A percentile compares a stretch with the other conserved stretches of the same genome.
Conservation (phyloP, 2,113 vertebrate species). For the Rhombomys opimus region DNA sequence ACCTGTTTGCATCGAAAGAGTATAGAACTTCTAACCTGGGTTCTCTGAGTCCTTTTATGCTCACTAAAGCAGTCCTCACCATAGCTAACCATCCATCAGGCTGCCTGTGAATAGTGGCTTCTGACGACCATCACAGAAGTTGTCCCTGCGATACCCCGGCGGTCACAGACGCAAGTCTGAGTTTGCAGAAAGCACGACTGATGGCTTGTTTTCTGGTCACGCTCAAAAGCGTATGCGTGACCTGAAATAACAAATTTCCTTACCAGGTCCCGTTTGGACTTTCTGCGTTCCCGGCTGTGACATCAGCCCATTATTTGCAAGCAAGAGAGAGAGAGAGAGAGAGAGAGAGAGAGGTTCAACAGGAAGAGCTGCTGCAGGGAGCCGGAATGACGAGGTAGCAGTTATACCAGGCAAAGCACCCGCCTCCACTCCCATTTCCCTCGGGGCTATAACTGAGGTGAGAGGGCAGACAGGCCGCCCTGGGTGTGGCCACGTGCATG, state of each 20-base stretch:
- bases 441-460: neutral
- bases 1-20: neutral
- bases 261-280: neutral
- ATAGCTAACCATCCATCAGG: neutral
- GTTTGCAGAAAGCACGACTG: neutral
- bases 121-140: neutral
- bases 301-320: neutral
- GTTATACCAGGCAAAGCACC: neutral
- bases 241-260: neutral
- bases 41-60: neutral
- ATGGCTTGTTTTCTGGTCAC: slow-evolving; percentile 7
- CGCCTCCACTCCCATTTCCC: neutral
- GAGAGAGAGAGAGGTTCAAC: neutral
- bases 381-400: fast-evolving
- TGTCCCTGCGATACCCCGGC: neutral
- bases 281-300: slow-evolving; percentile 14
- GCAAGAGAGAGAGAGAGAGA: neutral
- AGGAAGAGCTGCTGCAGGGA: neutral
- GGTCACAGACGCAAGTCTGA: neutral
- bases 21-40: neutral
- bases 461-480: neutral
- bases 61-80: neutral
- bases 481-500: neutral
- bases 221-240: slow-evolving; percentile 14
- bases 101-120: neutral